A percentile compares a stretch with the other conserved stretches of the same genome.
Conservation (phyloP, 2,888 invertebrate genomes). For the Dioctria linearis region DNA sequence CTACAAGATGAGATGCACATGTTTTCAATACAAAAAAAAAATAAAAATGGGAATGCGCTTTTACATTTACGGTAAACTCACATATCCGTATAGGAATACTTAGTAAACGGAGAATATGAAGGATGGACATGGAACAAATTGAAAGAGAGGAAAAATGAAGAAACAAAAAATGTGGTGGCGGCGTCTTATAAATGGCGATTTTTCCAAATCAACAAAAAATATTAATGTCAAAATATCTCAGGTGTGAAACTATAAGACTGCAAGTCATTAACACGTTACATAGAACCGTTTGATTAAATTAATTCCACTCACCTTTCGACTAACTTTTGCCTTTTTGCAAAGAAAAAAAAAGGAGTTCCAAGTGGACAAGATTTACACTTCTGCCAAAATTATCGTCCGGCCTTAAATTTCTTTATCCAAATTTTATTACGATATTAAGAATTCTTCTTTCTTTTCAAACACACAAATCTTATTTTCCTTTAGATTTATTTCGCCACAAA, state of each 20-base stretch:
- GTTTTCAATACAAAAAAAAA: constrained; percentile 27
- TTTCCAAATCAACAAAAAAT: constrained; percentile 50
- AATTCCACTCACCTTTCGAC: no score
- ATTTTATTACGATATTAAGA: no score
- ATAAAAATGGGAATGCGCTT: constrained; percentile 34
- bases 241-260: neutral
- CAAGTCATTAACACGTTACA: no score
- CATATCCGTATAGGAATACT: constrained; percentile 58
- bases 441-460: no score
- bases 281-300: no score
- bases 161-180: constrained; percentile 61
- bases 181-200: constrained; percentile 61
- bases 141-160: constrained; percentile 53
- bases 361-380: no score
- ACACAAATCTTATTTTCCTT: no score
- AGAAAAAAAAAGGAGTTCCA: no score
- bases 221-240: neutral
- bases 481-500: neutral
- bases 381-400: no score
- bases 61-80: constrained; percentile 54
- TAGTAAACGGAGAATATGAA: constrained; percentile 52
- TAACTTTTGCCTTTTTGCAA: no score
- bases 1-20: constrained; percentile 30
- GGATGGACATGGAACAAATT: constrained; percentile 45
- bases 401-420: no score